These are phyloP conservation scores for Halocynthia roretzi DNA, from an alignment of 23 tunicate genomes.

Conservation along the genomic window DNA sequence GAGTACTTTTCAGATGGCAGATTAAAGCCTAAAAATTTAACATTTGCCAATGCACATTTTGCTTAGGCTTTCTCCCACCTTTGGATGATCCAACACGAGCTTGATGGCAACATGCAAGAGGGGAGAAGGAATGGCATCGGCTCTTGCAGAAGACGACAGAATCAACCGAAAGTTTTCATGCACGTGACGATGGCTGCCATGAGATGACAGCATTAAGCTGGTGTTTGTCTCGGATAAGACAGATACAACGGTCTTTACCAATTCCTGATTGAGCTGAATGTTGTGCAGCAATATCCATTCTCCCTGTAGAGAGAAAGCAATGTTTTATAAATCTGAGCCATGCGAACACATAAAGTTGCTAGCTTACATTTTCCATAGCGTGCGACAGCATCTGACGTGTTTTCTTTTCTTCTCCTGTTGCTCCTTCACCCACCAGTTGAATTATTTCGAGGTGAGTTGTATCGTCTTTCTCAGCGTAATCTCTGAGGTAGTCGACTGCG, in stretches of 20 bases:
- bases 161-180: constrained; percentile 43
- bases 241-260: constrained; percentile 46
- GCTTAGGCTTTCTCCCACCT: constrained; percentile 31
- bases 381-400: constrained; percentile 23
- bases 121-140: constrained; percentile 35
- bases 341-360: too few species aligned
- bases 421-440: constrained; percentile 37
- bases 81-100: constrained; percentile 64
- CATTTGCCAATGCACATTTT: not conserved
- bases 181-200: not conserved
- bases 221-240: constrained; percentile 21
- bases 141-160: constrained; percentile 47
- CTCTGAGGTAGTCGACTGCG: constrained; percentile 22
- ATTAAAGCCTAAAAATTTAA: not conserved
- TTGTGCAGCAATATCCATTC: constrained; percentile 56
- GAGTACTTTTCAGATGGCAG: too few species aligned
- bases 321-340: too few species aligned
- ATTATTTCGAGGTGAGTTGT: constrained; percentile 8
- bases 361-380: constrained; percentile 48
- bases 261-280: constrained; percentile 38
- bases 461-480: constrained; percentile 21
- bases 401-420: constrained; percentile 44
- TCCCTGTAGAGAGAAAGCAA: constrained; percentile 22
- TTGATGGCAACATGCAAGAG: constrained; percentile 59
- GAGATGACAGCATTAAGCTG: not conserved